Conservation (phyloP, 64 coral and sea anemone species). For the Cladopsammia gracilis region DNA sequence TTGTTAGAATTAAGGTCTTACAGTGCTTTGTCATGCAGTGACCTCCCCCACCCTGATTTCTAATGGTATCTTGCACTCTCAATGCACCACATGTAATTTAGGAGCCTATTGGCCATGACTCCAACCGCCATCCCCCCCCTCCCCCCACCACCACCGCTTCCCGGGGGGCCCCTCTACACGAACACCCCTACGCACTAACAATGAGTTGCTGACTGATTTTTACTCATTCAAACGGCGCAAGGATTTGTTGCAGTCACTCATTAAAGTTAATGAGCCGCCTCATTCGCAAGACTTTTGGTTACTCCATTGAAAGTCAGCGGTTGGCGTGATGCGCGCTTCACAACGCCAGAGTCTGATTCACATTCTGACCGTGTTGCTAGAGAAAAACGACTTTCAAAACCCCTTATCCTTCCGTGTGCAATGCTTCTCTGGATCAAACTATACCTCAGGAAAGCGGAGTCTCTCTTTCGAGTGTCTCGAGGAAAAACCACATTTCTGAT, state of each 20-base stretch:
- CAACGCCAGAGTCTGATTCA: neutral
- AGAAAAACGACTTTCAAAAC: conserved; percentile 30
- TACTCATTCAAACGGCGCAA: neutral
- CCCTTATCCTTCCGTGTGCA: conserved; percentile 9
- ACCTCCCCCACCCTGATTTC: no score
- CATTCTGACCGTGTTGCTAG: neutral
- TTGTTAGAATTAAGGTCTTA: no score
- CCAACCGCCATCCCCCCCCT: no score
- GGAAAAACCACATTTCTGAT: conserved; percentile 79
- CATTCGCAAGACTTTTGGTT: neutral
- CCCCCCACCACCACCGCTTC: no score
- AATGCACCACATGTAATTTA: no score
- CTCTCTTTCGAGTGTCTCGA: conserved; percentile 22
- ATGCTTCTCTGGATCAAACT: conserved; percentile 41
- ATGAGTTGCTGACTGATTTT: no score
- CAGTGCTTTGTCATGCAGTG: no score
- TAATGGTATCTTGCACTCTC: no score
- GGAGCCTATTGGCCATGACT: no score
- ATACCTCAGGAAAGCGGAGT: conserved; percentile 31
- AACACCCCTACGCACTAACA: no score
- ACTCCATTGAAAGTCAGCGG: neutral
- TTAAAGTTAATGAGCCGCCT: neutral
- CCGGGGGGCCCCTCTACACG: no score
- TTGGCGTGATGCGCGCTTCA: neutral
- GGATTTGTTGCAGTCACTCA: neutral